Evolutionary conservation across 37 sponge, comb jelly and placozoan genomes (phyloP), one percentile per base, ranked within the genome.

Genomic region (Spongia lamella): DNA sequence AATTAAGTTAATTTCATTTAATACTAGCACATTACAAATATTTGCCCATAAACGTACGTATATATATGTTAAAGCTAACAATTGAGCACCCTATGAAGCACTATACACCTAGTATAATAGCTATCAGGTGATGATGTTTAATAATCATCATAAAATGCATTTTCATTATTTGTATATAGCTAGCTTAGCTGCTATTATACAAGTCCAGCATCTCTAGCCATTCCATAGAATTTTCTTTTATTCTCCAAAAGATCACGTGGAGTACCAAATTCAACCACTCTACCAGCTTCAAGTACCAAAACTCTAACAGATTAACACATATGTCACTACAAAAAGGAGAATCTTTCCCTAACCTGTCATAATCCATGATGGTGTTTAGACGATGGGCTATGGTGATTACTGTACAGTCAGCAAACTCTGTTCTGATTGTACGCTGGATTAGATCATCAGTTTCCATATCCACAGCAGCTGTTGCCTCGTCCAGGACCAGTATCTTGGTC

Each of bases 381-480:
- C 87, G 74, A 52, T 91, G 92, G 53, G 92, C 87, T 15, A 86
- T 83, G 64, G 92, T 91, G 43, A 86, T 32, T 27, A 94, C 85
- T 21, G 90, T 94, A 37, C 94, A 78, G 65, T 87, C 82, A 55
- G 68, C 68, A 70, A 90, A 94, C 50, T 76, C 76, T 21, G 66
- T 72, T 20, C 87, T 68, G 43, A 90, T 94, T 24, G 90, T 90
- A 61, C 75, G 72, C 66, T 94, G 90, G 35, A 90, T 90, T 20
- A 90, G 33, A 51, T 68, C 83, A 75, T 90, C 91, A 13, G 91
- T 90, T 69, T 90, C 91, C 66, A 90, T 76, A 57, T 93, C 94
- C 20, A 93, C 87, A 19, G 94, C 94, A 37, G 94, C 94, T 22
- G 94, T 93, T 19, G 94, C 94, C 68, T 93, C 94, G 39, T 93